Conservation (phyloP, 1,140 invertebrate species). For the Drosophila yakuba region DNA sequence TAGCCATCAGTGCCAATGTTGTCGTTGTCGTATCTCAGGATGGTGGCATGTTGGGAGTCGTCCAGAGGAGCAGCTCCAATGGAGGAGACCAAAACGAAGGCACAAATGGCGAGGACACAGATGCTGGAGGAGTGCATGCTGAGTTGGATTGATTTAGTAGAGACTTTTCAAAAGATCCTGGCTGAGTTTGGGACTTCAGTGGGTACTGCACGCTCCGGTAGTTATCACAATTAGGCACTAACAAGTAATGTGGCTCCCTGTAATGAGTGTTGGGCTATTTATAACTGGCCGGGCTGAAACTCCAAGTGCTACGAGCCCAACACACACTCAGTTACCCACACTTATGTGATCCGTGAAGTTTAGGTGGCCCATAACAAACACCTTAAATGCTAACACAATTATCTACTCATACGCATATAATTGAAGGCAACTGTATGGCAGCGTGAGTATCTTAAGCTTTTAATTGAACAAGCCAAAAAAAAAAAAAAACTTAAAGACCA, state of each 20-base stretch:
- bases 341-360: conserved; percentile 19
- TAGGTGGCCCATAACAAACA: conserved; percentile 56
- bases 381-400: conserved; percentile 58
- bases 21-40: conserved; percentile 84
- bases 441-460: conserved; percentile 56
- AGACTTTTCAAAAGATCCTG: conserved; percentile 5
- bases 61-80: conserved; percentile 70
- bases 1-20: conserved; percentile 85
- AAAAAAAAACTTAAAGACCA: conserved; percentile 55
- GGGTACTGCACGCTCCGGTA: conserved; percentile 43
- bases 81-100: conserved; percentile 38
- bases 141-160: not conserved
- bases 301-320: conserved; percentile 9
- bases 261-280: conserved; percentile 65
- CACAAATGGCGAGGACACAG: conserved; percentile 59
- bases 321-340: conserved; percentile 17
- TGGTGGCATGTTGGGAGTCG: conserved; percentile 75
- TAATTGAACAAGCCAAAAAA: conserved; percentile 73
- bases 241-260: conserved; percentile 55
- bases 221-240: conserved; percentile 69
- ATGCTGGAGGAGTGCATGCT: conserved; percentile 61
- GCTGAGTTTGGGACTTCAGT: conserved; percentile 5
- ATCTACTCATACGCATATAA: conserved; percentile 68
- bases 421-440: conserved; percentile 44
- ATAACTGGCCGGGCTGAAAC: conserved; percentile 40